Conservation (phyloP, 1,140 invertebrate species). For the Protaetia brevitarsis region DNA sequence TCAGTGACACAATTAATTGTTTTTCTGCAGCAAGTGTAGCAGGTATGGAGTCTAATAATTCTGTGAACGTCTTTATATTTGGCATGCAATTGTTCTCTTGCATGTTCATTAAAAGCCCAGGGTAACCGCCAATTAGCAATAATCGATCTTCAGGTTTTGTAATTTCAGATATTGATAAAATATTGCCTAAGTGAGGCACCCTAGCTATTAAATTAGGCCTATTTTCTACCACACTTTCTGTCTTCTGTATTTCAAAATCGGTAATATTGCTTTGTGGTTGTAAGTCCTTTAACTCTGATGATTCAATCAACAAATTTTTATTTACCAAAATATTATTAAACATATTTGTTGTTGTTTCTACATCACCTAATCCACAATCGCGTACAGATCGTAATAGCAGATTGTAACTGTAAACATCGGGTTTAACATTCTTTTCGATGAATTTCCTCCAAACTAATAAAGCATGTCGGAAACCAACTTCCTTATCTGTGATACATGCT, state of each 20-base stretch:
- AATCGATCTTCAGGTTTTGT: constrained; percentile 63
- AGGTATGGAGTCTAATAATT: constrained; percentile 70
- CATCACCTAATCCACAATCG: constrained; percentile 74
- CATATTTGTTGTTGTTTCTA: constrained; percentile 56
- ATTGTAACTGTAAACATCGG: constrained; percentile 75
- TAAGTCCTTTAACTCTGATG: neutral
- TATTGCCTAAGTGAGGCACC: constrained; percentile 55
- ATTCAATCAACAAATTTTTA: constrained; percentile 27
- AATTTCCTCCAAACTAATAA: constrained; percentile 84
- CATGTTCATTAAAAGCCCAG: constrained; percentile 75
- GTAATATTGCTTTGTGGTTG: neutral
- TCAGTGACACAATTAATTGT: constrained; percentile 60
- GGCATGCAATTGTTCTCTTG: constrained; percentile 61
- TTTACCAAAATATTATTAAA: constrained; percentile 35
- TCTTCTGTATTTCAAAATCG: neutral
- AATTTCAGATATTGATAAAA: constrained; percentile 57
- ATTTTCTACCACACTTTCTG: neutral
- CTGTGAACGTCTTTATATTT: constrained; percentile 75
- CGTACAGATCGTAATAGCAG: constrained; percentile 71
- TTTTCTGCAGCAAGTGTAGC: constrained; percentile 63
- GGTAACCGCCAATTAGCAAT: constrained; percentile 74
- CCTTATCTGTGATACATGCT: constrained; percentile 73
- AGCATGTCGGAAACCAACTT: constrained; percentile 75
- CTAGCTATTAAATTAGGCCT: constrained; percentile 58
- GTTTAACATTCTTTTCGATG: constrained; percentile 60